These are phyloP conservation scores for Tetranychus truncatus DNA, from an alignment of 2,888 invertebrate genomes.

Conservation along the genomic window DNA sequence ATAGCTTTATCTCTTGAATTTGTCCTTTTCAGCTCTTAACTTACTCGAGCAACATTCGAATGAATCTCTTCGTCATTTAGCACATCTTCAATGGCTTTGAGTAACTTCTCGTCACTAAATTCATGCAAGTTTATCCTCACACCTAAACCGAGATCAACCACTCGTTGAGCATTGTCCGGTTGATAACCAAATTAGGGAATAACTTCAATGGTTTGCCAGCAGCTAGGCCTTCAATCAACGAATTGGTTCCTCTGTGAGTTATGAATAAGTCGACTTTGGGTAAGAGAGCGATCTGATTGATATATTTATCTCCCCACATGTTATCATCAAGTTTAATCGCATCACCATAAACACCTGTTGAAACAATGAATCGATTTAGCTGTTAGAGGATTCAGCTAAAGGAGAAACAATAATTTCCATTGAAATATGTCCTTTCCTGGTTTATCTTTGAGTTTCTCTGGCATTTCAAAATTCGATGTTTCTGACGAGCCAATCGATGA, in stretches of 20 bases:
- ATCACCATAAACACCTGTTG: background rate
- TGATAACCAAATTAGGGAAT: background rate
- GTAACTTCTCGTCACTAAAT: background rate
- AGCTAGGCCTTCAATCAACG: background rate
- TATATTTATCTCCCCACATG: conserved; percentile 11
- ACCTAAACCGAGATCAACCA: background rate
- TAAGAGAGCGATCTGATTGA: background rate
- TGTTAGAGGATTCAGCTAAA: conserved; percentile 5
- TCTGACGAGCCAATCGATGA: background rate
- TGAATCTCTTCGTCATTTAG: background rate
- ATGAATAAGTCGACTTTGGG: conserved; percentile 8
- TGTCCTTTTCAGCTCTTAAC: background rate
- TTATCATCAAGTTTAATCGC: background rate
- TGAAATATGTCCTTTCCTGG: too few relatives aligned
- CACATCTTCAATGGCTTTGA: background rate
- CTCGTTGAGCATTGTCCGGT: background rate
- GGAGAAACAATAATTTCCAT: background rate
- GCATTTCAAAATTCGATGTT: background rate
- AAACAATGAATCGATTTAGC: conserved; percentile 10
- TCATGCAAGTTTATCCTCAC: background rate
- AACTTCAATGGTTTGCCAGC: background rate
- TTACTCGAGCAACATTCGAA: background rate
- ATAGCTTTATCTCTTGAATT: too few relatives aligned
- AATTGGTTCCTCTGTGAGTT: conserved; percentile 7
- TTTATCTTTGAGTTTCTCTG: conserved; percentile 6